Conservation (phyloP, 2,113 vertebrate genomes). For the Heterocephalus glaber region DNA sequence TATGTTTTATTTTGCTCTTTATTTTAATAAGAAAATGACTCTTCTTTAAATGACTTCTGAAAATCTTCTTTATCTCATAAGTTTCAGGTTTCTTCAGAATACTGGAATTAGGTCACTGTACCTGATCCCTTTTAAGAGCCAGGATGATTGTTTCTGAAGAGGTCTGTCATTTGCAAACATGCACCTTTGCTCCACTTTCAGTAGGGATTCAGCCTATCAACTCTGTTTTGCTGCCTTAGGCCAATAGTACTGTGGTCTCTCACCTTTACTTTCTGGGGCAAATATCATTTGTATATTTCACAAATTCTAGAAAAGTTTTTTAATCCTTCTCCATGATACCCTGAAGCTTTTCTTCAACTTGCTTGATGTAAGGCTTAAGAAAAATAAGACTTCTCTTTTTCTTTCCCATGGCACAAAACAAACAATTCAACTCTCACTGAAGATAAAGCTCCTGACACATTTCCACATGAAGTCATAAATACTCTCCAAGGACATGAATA, state of each 20-base stretch:
- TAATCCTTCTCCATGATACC: not conserved
- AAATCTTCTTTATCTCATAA: not conserved
- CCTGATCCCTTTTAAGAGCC: not conserved
- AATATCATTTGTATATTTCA: not conserved
- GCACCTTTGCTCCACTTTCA: not conserved
- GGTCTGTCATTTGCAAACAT: not conserved
- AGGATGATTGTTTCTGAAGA: not conserved
- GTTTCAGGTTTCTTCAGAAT: not conserved
- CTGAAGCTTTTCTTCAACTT: not conserved
- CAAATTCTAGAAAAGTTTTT: not conserved
- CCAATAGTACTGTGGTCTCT: not conserved
- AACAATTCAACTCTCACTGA: not conserved
- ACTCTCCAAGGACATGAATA: not conserved
- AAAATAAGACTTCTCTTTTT: not conserved
- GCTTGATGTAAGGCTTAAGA: not conserved
- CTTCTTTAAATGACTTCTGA: not conserved
- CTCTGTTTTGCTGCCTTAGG: not conserved
- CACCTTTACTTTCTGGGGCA: not conserved
- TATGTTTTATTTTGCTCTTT: not conserved
- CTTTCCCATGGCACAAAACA: not conserved
- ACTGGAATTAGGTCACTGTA: not conserved
- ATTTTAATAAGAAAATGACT: conserved; percentile 37
- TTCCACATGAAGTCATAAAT: not conserved
- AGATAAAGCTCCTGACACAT: not conserved
- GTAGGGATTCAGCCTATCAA: not conserved